A percentile compares a stretch with the other conserved stretches of the same genome.
These are phyloP conservation scores for Aphis gossypii DNA, from an alignment of 1,140 invertebrate species.

Conservation along the genomic window DNA sequence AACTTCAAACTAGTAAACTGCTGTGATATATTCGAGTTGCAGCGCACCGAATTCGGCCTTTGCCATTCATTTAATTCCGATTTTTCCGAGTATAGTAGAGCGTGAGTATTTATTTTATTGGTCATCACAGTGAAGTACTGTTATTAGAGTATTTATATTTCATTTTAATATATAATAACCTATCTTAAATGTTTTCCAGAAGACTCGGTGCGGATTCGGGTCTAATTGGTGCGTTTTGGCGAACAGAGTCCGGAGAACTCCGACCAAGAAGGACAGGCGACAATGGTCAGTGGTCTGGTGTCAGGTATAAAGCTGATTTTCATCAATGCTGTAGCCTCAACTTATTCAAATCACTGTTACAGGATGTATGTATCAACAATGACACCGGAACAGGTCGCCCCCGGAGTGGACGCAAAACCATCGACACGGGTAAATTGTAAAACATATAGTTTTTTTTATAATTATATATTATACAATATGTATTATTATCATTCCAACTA, in stretches of 20 bases:
- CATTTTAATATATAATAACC: not conserved
- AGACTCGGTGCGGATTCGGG: not conserved
- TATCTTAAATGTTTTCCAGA: not conserved
- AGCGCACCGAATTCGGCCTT: conserved; percentile 63
- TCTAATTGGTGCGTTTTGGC: conserved; percentile 7
- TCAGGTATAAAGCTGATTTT: not conserved
- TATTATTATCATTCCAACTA: not conserved
- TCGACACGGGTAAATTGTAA: conserved; percentile 13
- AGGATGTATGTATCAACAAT: conserved; percentile 31
- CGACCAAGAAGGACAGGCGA: conserved; percentile 39
- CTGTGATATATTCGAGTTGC: conserved; percentile 62
- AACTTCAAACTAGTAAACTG: conserved; percentile 61
- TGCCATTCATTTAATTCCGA: conserved; percentile 64
- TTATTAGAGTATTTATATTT: too few species aligned
- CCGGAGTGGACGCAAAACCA: not conserved
- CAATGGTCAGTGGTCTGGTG: conserved; percentile 28
- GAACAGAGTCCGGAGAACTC: conserved; percentile 2
- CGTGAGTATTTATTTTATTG: conserved; percentile 57
- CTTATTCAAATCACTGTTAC: not conserved
- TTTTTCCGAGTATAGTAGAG: conserved; percentile 60
- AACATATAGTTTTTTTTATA: too few species aligned
- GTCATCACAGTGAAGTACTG: not conserved
- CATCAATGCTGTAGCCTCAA: not conserved
- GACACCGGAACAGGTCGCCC: not conserved
- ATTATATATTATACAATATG: not conserved